These are phyloP conservation scores for Notoglanidium macrostoma DNA, from an alignment of 2,797 vertebrate species.

Conservation along the genomic window DNA sequence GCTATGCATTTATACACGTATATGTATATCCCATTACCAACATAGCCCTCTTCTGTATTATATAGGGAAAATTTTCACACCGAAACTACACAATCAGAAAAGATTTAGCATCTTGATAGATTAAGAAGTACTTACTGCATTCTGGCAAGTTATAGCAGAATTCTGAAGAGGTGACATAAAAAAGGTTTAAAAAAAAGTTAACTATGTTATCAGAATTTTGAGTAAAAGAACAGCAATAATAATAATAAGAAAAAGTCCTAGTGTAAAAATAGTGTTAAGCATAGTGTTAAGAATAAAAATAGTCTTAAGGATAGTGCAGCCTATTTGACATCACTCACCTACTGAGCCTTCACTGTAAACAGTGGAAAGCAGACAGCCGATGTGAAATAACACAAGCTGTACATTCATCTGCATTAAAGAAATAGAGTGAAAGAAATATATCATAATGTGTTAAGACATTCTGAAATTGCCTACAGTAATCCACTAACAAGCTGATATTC, in stretches of 20 bases:
- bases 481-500: not conserved
- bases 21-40: not conserved
- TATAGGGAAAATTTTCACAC: not conserved
- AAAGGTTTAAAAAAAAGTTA: not conserved
- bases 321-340: conserved; percentile 10
- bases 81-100: not conserved
- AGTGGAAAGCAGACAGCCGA: conserved; percentile 14
- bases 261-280: not conserved
- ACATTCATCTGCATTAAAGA: conserved; percentile 37
- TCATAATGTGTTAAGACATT: not conserved
- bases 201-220: not conserved
- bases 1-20: not conserved
- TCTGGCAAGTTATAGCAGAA: not conserved
- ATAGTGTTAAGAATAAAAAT: not conserved
- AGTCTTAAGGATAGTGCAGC: not conserved
- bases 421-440: not conserved
- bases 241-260: not conserved
- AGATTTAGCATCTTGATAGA: not conserved
- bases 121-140: not conserved
- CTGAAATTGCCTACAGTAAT: not conserved
- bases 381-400: not conserved
- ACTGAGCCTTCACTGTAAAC: not conserved
- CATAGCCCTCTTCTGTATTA: not conserved
- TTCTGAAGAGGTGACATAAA: not conserved
- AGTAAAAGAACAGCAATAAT: not conserved